These are phyloP conservation scores for Teinopalpus imperialis DNA, from an alignment of 2,888 invertebrate species.

Conservation along the genomic window DNA sequence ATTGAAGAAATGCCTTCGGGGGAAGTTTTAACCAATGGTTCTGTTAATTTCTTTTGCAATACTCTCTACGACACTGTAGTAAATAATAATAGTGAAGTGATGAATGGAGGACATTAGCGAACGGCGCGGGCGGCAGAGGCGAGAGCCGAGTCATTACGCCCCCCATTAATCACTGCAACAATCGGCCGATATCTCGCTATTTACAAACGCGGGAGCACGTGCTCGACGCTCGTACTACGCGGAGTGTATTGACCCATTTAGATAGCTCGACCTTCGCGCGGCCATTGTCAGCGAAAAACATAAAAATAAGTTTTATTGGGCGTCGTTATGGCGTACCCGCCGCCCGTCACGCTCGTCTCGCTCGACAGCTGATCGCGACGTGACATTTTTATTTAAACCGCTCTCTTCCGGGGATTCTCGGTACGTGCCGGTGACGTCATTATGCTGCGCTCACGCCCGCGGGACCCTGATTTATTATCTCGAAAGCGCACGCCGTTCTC, in stretches of 20 bases:
- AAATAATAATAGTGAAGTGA: conserved; percentile 74
- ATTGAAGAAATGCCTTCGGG: too few species aligned
- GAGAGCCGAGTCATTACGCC: conserved; percentile 81
- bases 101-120: conserved; percentile 58
- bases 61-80: conserved; percentile 52
- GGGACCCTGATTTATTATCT: conserved; percentile 74
- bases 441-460: conserved; percentile 65
- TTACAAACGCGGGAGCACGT: conserved; percentile 81
- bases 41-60: too few species aligned
- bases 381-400: conserved; percentile 82
- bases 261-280: conserved; percentile 82
- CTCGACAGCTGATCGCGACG: conserved; percentile 81
- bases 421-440: conserved; percentile 78
- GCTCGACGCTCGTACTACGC: conserved; percentile 78
- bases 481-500: conserved; percentile 55
- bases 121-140: conserved; percentile 52
- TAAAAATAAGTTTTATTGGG: conserved; percentile 82
- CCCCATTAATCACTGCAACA: conserved; percentile 82
- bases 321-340: conserved; percentile 75
- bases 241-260: conserved; percentile 82
- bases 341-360: conserved; percentile 54
- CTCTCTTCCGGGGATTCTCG: conserved; percentile 80
- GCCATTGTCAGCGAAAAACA: conserved; percentile 82
- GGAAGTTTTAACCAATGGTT: too few species aligned
- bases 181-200: conserved; percentile 82